Evolutionary conservation across 2,888 invertebrate species (phyloP).

Genomic region (Hipparchia semele): DNA sequence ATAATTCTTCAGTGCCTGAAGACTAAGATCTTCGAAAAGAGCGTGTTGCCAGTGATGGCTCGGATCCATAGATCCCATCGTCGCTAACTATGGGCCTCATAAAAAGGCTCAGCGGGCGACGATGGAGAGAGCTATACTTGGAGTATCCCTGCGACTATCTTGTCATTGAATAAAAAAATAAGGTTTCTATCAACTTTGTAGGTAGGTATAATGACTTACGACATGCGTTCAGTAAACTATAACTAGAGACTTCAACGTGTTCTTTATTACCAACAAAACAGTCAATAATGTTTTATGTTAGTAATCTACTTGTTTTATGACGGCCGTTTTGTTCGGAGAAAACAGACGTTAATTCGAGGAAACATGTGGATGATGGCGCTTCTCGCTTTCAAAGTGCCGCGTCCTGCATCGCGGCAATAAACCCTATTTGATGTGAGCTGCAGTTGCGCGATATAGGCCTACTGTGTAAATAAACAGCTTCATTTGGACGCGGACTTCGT

Average conservation of each 20-base stretch:
- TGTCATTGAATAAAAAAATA: no score
- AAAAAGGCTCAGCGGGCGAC: no score
- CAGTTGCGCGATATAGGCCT: slow-evolving; percentile 65
- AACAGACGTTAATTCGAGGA: slow-evolving; percentile 82
- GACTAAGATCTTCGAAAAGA: no score
- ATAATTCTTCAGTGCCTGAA: no score
- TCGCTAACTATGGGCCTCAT: no score
- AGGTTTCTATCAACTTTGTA: not conserved
- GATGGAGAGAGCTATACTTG: no score
- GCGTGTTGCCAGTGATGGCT: no score
- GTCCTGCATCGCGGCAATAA: slow-evolving; percentile 57
- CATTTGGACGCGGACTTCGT: slow-evolving; percentile 62
- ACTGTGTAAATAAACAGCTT: slow-evolving; percentile 73
- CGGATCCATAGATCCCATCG: no score
- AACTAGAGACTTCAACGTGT: slow-evolving; percentile 33
- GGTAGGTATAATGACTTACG: not conserved
- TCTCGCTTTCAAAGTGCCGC: slow-evolving; percentile 78
- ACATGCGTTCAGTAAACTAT: not conserved
- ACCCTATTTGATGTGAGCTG: slow-evolving; percentile 74
- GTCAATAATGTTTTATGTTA: slow-evolving; percentile 74
- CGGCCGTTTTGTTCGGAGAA: slow-evolving; percentile 77
- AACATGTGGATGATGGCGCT: slow-evolving; percentile 80
- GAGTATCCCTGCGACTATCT: no score
- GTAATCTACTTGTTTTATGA: slow-evolving; percentile 75
- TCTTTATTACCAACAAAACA: slow-evolving; percentile 68